These are phyloP conservation scores for Tenodera sinensis DNA, from an alignment of 2,888 invertebrate species.

Conservation along the genomic window DNA sequence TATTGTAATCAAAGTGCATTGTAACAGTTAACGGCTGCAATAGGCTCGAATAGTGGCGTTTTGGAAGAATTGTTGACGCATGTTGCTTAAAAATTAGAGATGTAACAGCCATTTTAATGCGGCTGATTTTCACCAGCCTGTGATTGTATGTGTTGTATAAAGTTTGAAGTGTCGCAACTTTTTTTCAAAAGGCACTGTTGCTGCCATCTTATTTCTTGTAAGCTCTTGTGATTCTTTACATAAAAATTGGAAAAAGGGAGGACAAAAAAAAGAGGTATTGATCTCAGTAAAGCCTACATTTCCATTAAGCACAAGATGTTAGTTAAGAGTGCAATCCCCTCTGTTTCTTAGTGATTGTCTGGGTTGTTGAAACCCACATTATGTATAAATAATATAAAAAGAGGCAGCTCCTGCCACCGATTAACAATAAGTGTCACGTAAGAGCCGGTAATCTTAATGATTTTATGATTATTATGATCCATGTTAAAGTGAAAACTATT, in stretches of 20 bases:
- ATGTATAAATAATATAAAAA: background rate
- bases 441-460: background rate
- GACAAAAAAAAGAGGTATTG: background rate
- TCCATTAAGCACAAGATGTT: background rate
- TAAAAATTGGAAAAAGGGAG: background rate
- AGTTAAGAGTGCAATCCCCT: slow-evolving; percentile 11
- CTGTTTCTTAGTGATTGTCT: slow-evolving; percentile 10
- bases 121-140: background rate
- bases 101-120: background rate
- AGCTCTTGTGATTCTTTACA: background rate
- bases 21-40: background rate
- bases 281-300: slow-evolving; percentile 8
- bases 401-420: slow-evolving; percentile 18
- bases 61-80: background rate
- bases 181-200: background rate
- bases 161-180: background rate
- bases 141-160: background rate
- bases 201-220: background rate
- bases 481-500: slow-evolving; percentile 11
- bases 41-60: background rate
- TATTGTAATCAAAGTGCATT: background rate
- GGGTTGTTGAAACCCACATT: background rate
- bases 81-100: background rate
- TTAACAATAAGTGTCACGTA: slow-evolving; percentile 11
- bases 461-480: slow-evolving; percentile 10